Evolutionary conservation across 53 echinoderm and acorn worm genomes (phyloP).

Genomic region (Crossaster papposus): DNA sequence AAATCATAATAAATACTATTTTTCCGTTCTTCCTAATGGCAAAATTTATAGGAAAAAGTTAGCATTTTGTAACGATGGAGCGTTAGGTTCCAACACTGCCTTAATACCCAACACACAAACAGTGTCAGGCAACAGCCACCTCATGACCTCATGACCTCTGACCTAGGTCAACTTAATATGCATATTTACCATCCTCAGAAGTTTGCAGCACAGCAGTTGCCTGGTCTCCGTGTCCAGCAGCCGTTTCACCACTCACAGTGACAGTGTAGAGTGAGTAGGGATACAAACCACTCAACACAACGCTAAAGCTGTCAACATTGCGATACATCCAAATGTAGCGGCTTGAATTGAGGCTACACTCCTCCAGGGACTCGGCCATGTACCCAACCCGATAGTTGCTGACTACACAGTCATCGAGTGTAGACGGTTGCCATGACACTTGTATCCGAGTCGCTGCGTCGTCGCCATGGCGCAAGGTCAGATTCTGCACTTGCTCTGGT

Average conservation of each 20-base stretch:
- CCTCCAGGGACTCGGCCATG: conserved; percentile 2
- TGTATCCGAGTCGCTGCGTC: conserved; percentile 41
- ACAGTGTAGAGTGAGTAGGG: conserved; percentile 31
- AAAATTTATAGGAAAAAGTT: too few relatives aligned
- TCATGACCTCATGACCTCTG: too few relatives aligned
- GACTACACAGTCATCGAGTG: conserved; percentile 41
- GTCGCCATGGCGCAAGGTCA: neutral
- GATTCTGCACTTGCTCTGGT: conserved; percentile 18
- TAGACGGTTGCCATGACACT: conserved; percentile 53
- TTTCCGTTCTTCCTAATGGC: too few relatives aligned
- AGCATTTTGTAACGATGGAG: too few relatives aligned
- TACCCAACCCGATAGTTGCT: conserved; percentile 54
- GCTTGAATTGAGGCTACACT: neutral
- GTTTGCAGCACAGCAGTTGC: neutral
- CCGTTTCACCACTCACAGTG: conserved; percentile 25
- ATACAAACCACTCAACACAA: neutral
- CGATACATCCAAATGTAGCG: neutral
- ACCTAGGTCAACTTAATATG: too few relatives aligned
- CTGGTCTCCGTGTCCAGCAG: conserved; percentile 26
- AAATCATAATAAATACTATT: too few relatives aligned
- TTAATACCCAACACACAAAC: too few relatives aligned
- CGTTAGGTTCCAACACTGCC: too few relatives aligned
- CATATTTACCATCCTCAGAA: conserved; percentile 29
- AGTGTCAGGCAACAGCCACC: too few relatives aligned
- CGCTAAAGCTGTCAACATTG: neutral